phyloP scores from a whole-genome alignment of 1,140 invertebrate species.

The Cherax quadricarinatus region DNA sequence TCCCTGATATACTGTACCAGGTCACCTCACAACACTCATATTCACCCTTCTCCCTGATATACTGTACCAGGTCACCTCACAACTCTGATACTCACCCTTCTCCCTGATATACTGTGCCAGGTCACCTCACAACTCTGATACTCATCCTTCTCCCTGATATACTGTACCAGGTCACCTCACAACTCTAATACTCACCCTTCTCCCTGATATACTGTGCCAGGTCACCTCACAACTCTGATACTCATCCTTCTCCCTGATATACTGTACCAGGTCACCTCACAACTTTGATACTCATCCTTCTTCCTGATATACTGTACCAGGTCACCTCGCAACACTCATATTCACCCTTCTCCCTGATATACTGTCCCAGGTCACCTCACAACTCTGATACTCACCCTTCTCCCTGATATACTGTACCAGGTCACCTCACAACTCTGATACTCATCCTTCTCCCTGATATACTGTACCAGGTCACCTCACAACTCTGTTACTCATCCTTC shows the following conservation, averaged over 20 bases:
- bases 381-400: background rate
- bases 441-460: background rate
- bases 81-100: background rate
- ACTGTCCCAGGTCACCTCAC: background rate
- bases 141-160: background rate
- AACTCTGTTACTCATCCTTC: background rate
- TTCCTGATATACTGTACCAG: background rate
- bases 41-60: background rate
- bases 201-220: background rate
- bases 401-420: background rate
- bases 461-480: background rate
- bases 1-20: background rate
- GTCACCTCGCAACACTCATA: background rate
- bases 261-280: background rate
- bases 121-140: background rate
- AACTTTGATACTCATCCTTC: background rate
- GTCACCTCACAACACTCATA: background rate
- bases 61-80: background rate
- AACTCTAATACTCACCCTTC: background rate
- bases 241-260: background rate
- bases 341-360: background rate
- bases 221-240: background rate
- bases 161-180: background rate
- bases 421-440: background rate
- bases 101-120: background rate